Evolutionary conservation across 2,888 invertebrate species (phyloP).

Genomic region (Plagiodera versicolora): DNA sequence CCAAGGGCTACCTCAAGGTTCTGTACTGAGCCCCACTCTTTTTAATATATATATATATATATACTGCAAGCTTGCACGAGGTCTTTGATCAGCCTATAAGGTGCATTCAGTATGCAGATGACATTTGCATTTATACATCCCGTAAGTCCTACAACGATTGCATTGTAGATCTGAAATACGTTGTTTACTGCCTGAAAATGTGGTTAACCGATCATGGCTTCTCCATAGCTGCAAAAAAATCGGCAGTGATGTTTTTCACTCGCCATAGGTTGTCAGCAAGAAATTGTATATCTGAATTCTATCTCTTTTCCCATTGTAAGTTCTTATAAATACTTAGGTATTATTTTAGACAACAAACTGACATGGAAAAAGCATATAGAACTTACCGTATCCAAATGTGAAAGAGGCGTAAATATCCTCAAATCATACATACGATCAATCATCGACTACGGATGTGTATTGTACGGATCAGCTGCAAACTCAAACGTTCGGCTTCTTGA

Average conservation of each 20-base stretch:
- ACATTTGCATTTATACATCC: constrained; percentile 5
- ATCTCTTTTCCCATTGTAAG: background rate
- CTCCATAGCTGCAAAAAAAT: background rate
- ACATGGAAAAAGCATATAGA: constrained; percentile 1
- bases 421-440: constrained; percentile 2
- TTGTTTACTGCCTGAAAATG: background rate
- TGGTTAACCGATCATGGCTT: background rate
- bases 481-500: background rate
- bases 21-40: background rate
- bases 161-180: background rate
- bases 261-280: too few relatives aligned
- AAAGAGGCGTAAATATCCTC: background rate
- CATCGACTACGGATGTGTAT: background rate
- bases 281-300: background rate
- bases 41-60: background rate
- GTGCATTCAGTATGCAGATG: constrained; percentile 3
- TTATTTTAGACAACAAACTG: constrained; percentile 1
- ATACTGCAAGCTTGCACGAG: constrained; percentile 1
- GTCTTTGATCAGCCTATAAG: background rate
- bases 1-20: too few relatives aligned
- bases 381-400: background rate
- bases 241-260: background rate
- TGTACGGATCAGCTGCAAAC: background rate
- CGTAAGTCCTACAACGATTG: background rate
- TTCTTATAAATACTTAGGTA: constrained; percentile 2